These are phyloP conservation scores for Pseudocheirus occidentalis DNA, from an alignment of 2,797 vertebrate genomes.

Conservation along the genomic window DNA sequence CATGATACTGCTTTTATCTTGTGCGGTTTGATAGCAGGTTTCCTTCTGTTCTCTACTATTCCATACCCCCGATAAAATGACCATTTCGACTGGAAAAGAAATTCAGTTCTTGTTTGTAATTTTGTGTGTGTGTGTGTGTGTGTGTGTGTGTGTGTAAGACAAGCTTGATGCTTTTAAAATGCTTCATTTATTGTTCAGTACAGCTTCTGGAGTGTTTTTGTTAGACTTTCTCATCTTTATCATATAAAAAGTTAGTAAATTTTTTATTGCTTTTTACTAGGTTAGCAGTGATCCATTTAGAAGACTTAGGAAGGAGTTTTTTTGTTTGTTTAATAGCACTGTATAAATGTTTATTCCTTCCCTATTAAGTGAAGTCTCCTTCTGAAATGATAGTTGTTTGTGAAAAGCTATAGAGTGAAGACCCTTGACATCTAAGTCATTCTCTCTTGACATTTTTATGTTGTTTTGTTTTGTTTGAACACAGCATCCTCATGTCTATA, in stretches of 20 bases:
- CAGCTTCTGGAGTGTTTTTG: background rate
- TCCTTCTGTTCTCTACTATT: background rate
- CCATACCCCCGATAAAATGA: background rate
- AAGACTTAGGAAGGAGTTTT: constrained; percentile 31
- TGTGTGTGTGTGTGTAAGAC: background rate
- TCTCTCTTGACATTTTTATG: background rate
- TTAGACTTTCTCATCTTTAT: background rate
- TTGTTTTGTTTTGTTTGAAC: constrained; percentile 63
- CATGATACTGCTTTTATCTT: background rate
- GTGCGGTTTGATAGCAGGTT: background rate
- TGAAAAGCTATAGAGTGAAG: constrained; percentile 33
- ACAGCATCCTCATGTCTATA: constrained; percentile 97
- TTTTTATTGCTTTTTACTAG: background rate
- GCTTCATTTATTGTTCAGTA: background rate
- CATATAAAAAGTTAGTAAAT: background rate
- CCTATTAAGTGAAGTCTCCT: background rate
- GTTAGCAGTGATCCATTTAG: background rate
- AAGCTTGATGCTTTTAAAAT: background rate
- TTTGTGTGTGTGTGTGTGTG: background rate
- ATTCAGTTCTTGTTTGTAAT: background rate
- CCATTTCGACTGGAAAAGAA: background rate
- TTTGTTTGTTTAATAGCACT: background rate
- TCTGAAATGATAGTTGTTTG: constrained; percentile 36
- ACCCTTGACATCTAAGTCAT: constrained; percentile 12
- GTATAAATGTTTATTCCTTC: background rate